Evolutionary conservation across 2,797 vertebrate genomes (phyloP), one percentile per base, ranked within the genome.

Genomic region (Onychomys leucogaster): DNA sequence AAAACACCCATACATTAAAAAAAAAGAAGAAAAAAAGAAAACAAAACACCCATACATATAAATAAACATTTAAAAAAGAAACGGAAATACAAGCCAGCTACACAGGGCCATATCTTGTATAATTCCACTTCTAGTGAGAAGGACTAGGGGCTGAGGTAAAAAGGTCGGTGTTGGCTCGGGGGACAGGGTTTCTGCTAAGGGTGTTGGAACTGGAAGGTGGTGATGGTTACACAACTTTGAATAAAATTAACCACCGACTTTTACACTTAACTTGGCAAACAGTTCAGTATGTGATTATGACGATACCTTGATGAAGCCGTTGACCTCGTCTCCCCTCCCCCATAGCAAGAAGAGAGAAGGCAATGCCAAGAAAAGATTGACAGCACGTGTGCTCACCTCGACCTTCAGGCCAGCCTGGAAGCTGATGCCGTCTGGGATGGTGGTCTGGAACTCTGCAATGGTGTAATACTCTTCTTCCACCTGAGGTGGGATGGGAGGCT

Each of bases 401-500:
- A 99, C 99, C 99, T 99, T 99, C 93, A 99, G 97, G 94, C 99
- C 99, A 0, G 99, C 99, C 97, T 99, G 99, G 98, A 99, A 99
- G 98, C 99, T 99, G 97, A 99, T 99, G 29, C 99, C 99, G 0
- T 99, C 99, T 0, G 99, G 99, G 92, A 99, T 99, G 95, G 99
- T 99, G 61, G 99, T 99, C 98, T 99, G 99, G 98, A 99, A 99
- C 96, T 99, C 99, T 25, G 99, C 99, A 0, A 99, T 99, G 95
- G 99, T 99, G 97, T 99, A 99, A 98, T 99, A 99, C 90, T 99
- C 99, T 94, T 99, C 99, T 97, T 99, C 99, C 76, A 99, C 99
- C 97, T 99, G 99, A 10, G 99, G 99, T 7, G 99, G 99, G 83
- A 99, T 97, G 1, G 99, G 99, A 0, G 99, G 99, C 98, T 99